phyloP scores from a whole-genome alignment of 2,888 invertebrate genomes.

The Labia minor region DNA sequence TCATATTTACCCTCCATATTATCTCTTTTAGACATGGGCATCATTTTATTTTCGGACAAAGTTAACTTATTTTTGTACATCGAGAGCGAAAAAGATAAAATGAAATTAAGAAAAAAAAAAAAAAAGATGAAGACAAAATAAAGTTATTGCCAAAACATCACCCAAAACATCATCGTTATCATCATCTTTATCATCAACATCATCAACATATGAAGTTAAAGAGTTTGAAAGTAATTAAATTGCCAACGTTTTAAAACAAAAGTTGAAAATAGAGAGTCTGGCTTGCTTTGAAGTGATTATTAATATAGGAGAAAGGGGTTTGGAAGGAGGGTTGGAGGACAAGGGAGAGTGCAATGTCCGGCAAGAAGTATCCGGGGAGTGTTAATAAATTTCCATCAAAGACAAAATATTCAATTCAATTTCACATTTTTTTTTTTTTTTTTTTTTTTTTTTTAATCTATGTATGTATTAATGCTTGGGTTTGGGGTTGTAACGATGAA shows the following conservation, averaged over 20 bases:
- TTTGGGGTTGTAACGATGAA: neutral
- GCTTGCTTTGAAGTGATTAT: slow-evolving; percentile 13
- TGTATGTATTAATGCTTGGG: no score
- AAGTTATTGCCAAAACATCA: neutral
- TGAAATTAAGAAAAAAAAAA: neutral
- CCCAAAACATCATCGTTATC: neutral
- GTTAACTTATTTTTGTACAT: neutral
- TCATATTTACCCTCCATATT: neutral
- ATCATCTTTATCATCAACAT: neutral
- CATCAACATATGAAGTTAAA: slow-evolving; percentile 4
- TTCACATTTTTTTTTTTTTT: neutral
- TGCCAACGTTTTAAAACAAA: slow-evolving; percentile 9
- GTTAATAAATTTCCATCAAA: slow-evolving; percentile 13
- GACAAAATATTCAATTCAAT: slow-evolving; percentile 5
- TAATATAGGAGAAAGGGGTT: neutral
- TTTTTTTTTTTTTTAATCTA: neutral
- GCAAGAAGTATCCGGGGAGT: neutral
- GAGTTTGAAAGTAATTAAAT: slow-evolving; percentile 4
- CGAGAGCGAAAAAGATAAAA: neutral
- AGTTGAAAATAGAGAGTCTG: neutral
- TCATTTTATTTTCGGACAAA: slow-evolving; percentile 1
- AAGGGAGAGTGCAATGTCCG: neutral
- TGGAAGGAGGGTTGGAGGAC: neutral
- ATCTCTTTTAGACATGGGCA: neutral
- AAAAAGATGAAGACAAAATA: neutral